These are phyloP conservation scores for Mesitornis unicolor DNA, from an alignment of 2,113 vertebrate species.

Conservation along the genomic window DNA sequence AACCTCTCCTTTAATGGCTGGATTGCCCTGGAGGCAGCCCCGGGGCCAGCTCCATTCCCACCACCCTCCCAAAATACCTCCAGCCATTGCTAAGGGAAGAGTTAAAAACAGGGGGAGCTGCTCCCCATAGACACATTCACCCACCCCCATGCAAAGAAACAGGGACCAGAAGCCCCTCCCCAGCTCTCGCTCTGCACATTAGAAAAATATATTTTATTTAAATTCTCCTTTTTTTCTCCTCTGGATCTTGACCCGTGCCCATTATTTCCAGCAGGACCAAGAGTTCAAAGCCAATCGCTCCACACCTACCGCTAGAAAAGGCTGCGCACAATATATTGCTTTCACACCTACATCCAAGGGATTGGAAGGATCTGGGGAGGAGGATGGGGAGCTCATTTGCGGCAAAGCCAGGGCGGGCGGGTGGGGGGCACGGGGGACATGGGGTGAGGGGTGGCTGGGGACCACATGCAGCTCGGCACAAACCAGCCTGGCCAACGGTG, in stretches of 20 bases:
- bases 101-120: neutral
- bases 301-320: slow-evolving; percentile 42
- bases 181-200: neutral
- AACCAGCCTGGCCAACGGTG: neutral
- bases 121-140: neutral
- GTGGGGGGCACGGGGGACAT: neutral
- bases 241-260: neutral
- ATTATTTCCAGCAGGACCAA: neutral
- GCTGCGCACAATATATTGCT: slow-evolving; percentile 68
- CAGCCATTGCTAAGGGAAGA: neutral
- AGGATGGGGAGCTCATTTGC: fast-evolving
- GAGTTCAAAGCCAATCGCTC: neutral
- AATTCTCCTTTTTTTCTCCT: neutral
- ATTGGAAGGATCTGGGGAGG: neutral
- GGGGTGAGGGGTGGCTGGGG: neutral
- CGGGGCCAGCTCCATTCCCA: neutral
- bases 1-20: slow-evolving; percentile 64
- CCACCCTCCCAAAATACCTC: neutral
- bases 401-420: neutral
- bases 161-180: neutral
- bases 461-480: slow-evolving; percentile 5
- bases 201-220: slow-evolving; percentile 76
- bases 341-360: slow-evolving; percentile 36
- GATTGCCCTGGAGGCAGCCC: slow-evolving; percentile 54
- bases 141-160: neutral